Evolutionary conservation across 2,797 vertebrate species (phyloP), one percentile per base, ranked within the genome.

Genomic region (Aplochiton taeniatus): DNA sequence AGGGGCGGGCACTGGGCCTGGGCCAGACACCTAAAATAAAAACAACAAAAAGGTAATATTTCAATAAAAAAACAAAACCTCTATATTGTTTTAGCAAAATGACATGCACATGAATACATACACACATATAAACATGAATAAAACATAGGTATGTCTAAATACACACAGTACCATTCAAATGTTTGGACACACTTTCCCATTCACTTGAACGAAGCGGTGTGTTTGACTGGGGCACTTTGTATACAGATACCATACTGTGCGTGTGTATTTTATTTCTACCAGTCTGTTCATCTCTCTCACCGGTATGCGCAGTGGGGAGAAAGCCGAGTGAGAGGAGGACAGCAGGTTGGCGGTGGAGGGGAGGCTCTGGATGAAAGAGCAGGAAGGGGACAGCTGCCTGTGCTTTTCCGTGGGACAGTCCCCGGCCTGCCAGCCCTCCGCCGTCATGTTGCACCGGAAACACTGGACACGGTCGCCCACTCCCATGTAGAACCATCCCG

Each of bases 401-500:
- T 98, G 98, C 67, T 94, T 97, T 61, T 97, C 96, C 41, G 94
- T 82, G 0, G 98, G 94, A 70, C 90, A 97, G 85, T 99, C 98
- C 12, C 98, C 95, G 0, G 86, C 84, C 72, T 95, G 96, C 97
- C 98, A 99, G 78, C 92, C 96, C 61, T 98, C 97, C 53, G 94
- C 72, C 0, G 91, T 95, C 70, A 95, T 88, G 7, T 94, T 95
- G 79, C 98, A 98, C 49, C 83, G 90, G 88, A 97, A 99, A 76
- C 98, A 99, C 78, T 95, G 95, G 1, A 98, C 96, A 7, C 93
- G 91, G 85, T 98, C 96, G 0, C 94, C 93, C 20, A 94, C 73
- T 0, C 97, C 97, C 0, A 93, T 98, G 85, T 98, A 99, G 80
- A 95, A 98, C 90, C 98, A 99, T 0, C 97, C 97, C 2, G 97